Conservation (phyloP, 2,113 vertebrate genomes). For the Lagopus leucura region DNA sequence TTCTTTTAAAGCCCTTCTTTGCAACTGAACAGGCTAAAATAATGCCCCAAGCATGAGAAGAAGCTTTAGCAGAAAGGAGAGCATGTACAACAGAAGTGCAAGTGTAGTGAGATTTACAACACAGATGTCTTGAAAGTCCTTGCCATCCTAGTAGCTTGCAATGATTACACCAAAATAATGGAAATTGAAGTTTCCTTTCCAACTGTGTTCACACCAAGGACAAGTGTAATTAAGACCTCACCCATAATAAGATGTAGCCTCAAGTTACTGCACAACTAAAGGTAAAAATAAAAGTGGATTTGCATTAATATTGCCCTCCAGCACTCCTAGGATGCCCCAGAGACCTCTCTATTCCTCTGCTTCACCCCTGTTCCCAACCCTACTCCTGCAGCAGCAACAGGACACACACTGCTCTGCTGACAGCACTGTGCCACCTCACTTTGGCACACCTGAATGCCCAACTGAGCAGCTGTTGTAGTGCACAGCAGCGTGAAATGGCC, state of each 20-base stretch:
- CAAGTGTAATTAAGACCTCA: neutral
- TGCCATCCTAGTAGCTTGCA: neutral
- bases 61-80: neutral
- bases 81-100: neutral
- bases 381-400: neutral
- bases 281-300: neutral
- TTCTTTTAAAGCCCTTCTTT: neutral
- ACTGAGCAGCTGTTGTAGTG: neutral
- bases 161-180: neutral
- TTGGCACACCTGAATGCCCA: neutral
- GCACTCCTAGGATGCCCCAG: neutral
- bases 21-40: neutral
- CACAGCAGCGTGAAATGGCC: neutral
- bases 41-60: neutral
- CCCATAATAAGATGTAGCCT: neutral
- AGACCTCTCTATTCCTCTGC: neutral
- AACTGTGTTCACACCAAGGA: neutral
- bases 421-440: rapidly evolving
- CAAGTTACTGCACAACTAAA: neutral
- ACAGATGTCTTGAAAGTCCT: neutral
- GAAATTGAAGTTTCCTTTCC: neutral
- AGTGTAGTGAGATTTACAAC: neutral
- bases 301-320: neutral
- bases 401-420: rapidly evolving
- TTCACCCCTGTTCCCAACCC: neutral